Base-by-base conservation (phyloP, 2,113 vertebrate species). In the Pyxicephalus adspersus region DNA sequence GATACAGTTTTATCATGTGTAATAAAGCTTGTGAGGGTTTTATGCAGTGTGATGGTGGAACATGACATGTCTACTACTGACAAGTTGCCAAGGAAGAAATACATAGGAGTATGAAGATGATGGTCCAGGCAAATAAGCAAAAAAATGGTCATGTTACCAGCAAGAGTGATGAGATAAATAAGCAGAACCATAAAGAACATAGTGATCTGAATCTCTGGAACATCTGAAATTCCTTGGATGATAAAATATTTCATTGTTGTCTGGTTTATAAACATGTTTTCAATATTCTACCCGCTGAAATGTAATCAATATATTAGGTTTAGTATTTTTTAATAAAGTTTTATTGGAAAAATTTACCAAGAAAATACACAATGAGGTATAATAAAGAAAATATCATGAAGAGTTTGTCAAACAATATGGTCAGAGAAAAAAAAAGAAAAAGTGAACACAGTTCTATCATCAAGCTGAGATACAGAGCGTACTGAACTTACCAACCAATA, bases 21-120 rank as follows among this genome's bases (percentile, higher is more conserved):
- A 3, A 88, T 76, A 28, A 89, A 65, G 7, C 80, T 76, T 31
- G 6, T 13, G 38, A 85, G 84, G 64, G 87, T 81, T 67, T 84
- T 89, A 76, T 83, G 87, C 5, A 87, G 83, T 26, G 85, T 85
- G n/a, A 80, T 67, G 1, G 83, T 87, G 28, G 86, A 83, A 22
- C 78, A 28, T 22, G 83, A 55, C 75, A 85, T 77, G 22, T 85
- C 84, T 51, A 85, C 38, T 51, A 84, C 76, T 20, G 83, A 86
- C 51, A 87, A 63, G 13, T 83, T 86, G 26, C 67, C 65, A 8
- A 85, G 50, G 67, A 86, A 85, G 38, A 81, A 84, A 64, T 86
- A 87, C 85, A 87, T 84, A 22, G 85, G 84, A 0, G 66, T 77
- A 15, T 85, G 77, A 2, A 87, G 80, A 13, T 0, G 22, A 29